A percentile compares a stretch with the other conserved stretches of the same genome.
Evolutionary conservation across 2,113 vertebrate species (phyloP).

Genomic region (Syngnathus scovelli): DNA sequence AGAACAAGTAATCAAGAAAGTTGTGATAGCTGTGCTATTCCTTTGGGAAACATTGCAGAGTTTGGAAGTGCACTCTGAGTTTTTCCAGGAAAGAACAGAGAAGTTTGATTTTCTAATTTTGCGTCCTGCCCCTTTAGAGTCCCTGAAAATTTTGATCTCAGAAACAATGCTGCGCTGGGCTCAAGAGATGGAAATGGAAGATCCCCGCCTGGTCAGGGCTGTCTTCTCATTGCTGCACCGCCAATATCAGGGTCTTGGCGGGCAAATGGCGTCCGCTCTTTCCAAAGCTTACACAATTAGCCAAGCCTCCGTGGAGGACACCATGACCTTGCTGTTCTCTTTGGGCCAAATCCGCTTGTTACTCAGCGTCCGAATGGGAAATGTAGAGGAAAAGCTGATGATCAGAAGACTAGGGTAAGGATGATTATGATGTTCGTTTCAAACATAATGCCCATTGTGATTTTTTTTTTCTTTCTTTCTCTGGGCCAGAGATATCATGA

Average conservation of each 20-base stretch:
- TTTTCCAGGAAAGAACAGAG: background rate
- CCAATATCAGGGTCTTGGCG: slow-evolving; percentile 85
- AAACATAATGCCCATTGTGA: background rate
- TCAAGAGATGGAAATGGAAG: slow-evolving; percentile 83
- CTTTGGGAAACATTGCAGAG: background rate
- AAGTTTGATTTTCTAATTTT: background rate
- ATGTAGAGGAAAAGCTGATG: slow-evolving; percentile 92
- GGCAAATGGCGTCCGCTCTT: slow-evolving; percentile 77
- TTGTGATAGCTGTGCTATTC: background rate
- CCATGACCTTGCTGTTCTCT: slow-evolving; percentile 82
- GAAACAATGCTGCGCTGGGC: slow-evolving; percentile 89
- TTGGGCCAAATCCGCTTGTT: slow-evolving; percentile 89
- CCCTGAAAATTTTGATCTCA: slow-evolving; percentile 85
- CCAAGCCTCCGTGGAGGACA: slow-evolving; percentile 83
- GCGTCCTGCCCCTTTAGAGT: slow-evolving; percentile 61
- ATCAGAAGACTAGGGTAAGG: slow-evolving; percentile 85
- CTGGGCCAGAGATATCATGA: slow-evolving; percentile 89
- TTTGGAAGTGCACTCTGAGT: background rate
- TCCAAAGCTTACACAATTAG: slow-evolving; percentile 88
- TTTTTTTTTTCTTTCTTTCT: background rate
- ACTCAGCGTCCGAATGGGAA: slow-evolving; percentile 89
- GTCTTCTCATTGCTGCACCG: slow-evolving; percentile 85
- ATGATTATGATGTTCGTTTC: background rate
- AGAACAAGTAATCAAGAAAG: background rate
- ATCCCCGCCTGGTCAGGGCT: slow-evolving; percentile 80